Evolutionary conservation across 2,888 invertebrate species (phyloP).

Genomic region (Nemoura dubitans): DNA sequence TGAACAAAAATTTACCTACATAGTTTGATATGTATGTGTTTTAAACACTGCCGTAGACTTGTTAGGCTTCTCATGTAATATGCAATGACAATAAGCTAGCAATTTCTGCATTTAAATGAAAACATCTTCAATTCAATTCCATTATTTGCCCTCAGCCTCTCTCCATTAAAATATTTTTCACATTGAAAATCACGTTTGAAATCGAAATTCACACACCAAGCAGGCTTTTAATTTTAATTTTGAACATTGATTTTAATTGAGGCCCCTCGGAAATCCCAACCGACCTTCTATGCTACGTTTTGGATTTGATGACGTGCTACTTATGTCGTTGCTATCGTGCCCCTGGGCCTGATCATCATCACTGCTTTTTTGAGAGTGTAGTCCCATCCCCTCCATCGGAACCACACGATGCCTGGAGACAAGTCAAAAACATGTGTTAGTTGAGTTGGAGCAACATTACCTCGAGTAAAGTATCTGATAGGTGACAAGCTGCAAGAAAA

Average conservation of each 20-base stretch:
- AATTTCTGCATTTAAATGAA: neutral
- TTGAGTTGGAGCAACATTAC: too few species aligned
- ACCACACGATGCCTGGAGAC: conserved; percentile 85
- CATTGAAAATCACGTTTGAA: neutral
- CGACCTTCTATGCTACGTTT: neutral
- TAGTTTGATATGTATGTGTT: too few species aligned
- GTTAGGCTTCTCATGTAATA: too few species aligned
- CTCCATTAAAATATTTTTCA: conserved; percentile 33
- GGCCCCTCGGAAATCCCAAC: neutral
- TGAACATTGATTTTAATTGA: conserved; percentile 20
- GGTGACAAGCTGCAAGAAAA: too few species aligned
- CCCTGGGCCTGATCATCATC: conserved; percentile 92
- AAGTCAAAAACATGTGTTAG: neutral
- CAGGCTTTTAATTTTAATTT: conserved; percentile 39
- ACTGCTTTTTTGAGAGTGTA: conserved; percentile 88
- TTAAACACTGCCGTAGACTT: too few species aligned
- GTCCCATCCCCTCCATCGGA: conserved; percentile 95
- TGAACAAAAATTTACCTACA: too few species aligned
- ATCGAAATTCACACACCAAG: neutral
- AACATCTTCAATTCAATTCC: conserved; percentile 43
- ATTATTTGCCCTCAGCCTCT: conserved; percentile 50
- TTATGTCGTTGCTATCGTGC: conserved; percentile 61
- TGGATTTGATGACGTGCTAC: neutral
- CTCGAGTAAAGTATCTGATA: too few species aligned
- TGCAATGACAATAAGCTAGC: neutral